Base-by-base conservation (phyloP, 2,888 invertebrate genomes). In the Torymus tubicola region DNA sequence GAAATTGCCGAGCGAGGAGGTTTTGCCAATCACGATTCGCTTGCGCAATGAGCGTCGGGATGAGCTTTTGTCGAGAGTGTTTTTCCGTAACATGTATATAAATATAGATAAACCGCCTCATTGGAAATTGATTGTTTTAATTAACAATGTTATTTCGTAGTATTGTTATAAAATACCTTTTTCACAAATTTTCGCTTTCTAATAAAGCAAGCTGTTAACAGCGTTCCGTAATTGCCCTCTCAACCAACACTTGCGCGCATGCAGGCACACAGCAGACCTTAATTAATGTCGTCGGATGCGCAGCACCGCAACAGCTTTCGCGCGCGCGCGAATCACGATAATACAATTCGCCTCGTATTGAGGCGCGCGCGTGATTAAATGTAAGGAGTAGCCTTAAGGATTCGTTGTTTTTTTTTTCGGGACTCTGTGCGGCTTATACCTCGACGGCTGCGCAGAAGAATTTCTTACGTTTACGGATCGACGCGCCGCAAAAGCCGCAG, bases 401-500 rank as follows among this genome's bases (percentile, higher is more conserved):
- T 53, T 67, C 60, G 67, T 78, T 71, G 53, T 18, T 52, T 73
- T 67, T 53, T 61, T 31, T 31, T 50, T n/a, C 60, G 50, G 14
- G 14, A 55, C 12, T 12, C 24, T 11, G n/a, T 2, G 16, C 13
- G 8, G 70, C 69, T 50, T 10, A 12, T 65, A 10, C 31, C 12
- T 64, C 50, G 67, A 13, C n/a, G 16, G 10, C 18, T 14, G 1
- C 31, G 21, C 13, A 61, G 60, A 67, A 64, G 81, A 81, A 81
- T 81, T 78, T 81, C 81, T 78, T 81, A 78, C 73, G 79, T 84
- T 82, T 82, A 82, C 84, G 84, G 83, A 68, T 76, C 79, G 81
- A 81, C 82, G 81, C 73, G 84, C 84, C 82, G 69, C 85, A 83
- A 83, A 81, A 83, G 81, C 83, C 81, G 21, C 84, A 82, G 21